phyloP scores from a whole-genome alignment of 2,797 vertebrate species.

The Coregonus ussuriensis region DNA sequence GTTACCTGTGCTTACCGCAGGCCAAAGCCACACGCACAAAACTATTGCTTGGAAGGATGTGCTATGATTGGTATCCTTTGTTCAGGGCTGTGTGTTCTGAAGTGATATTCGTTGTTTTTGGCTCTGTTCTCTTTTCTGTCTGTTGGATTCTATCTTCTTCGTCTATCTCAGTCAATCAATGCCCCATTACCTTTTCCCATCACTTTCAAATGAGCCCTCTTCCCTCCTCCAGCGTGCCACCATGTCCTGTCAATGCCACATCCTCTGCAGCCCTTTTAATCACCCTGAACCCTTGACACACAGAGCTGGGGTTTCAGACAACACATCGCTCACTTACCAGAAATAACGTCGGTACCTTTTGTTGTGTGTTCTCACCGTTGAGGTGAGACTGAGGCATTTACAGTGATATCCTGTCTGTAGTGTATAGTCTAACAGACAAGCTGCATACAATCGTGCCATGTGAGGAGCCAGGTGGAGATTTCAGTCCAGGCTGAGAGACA shows the following conservation, averaged over 20 bases:
- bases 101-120: conserved; percentile 14
- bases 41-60: conserved; percentile 43
- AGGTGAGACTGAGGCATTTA: conserved; percentile 34
- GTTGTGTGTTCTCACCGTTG: conserved; percentile 61
- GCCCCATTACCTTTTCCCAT: conserved; percentile 26
- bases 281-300: conserved; percentile 42
- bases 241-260: not conserved
- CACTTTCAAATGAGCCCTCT: conserved; percentile 39
- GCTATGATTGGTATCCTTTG: not conserved
- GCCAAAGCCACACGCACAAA: conserved; percentile 5
- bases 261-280: conserved; percentile 3
- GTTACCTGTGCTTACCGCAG: conserved; percentile 41
- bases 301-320: not conserved
- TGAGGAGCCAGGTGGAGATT: conserved; percentile 57
- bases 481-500: conserved; percentile 34
- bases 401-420: conserved; percentile 70
- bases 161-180: not conserved
- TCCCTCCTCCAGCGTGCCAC: not conserved
- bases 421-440: conserved; percentile 15
- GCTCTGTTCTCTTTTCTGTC: conserved; percentile 30
- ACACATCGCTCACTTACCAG: conserved; percentile 70
- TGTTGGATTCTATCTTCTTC: no score
- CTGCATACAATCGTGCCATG: conserved; percentile 37
- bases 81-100: conserved; percentile 10
- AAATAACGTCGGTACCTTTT: conserved; percentile 62